phyloP scores from a whole-genome alignment of 2,888 invertebrate genomes.

The Lasius fuliginosus region DNA sequence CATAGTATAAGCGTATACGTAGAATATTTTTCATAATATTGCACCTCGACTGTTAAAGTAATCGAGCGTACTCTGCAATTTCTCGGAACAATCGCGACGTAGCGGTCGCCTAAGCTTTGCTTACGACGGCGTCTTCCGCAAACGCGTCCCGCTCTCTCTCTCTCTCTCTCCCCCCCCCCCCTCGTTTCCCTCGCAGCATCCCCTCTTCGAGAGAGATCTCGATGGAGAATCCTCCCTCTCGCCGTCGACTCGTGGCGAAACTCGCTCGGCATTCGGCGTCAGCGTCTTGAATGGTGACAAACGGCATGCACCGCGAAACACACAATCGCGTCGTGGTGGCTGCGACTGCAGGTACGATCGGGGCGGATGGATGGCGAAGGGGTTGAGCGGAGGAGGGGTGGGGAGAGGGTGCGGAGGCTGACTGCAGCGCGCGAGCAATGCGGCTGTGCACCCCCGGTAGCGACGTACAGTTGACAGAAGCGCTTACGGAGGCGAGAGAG shows the following conservation, averaged over 20 bases:
- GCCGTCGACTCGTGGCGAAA: constrained; percentile 61
- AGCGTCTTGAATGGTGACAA: constrained; percentile 76
- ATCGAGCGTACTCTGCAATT: not conserved
- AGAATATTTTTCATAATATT: not conserved
- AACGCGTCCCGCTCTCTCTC: constrained; percentile 16
- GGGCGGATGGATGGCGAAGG: constrained; percentile 35
- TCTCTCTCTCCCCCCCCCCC: too few relatives aligned
- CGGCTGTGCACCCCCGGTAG: constrained; percentile 66
- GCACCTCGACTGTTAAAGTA: not conserved
- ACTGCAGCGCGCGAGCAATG: constrained; percentile 76
- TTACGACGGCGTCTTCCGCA: constrained; percentile 34
- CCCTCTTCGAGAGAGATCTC: constrained; percentile 21
- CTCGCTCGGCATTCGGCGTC: constrained; percentile 74
- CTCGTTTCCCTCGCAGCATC: not conserved
- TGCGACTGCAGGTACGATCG: constrained; percentile 67
- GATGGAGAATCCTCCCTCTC: constrained; percentile 63
- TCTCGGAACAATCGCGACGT: constrained; percentile 1
- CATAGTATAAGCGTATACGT: not conserved
- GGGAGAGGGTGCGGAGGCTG: constrained; percentile 37
- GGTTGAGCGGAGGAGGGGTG: not conserved
- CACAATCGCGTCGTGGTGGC: constrained; percentile 71
- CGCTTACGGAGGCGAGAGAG: constrained; percentile 75
- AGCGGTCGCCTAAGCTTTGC: constrained; percentile 18
- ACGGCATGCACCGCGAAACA: constrained; percentile 76
- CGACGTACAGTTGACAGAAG: constrained; percentile 74